These are phyloP conservation scores for Panonychus citri DNA, from an alignment of 1,140 invertebrate genomes.

Conservation along the genomic window DNA sequence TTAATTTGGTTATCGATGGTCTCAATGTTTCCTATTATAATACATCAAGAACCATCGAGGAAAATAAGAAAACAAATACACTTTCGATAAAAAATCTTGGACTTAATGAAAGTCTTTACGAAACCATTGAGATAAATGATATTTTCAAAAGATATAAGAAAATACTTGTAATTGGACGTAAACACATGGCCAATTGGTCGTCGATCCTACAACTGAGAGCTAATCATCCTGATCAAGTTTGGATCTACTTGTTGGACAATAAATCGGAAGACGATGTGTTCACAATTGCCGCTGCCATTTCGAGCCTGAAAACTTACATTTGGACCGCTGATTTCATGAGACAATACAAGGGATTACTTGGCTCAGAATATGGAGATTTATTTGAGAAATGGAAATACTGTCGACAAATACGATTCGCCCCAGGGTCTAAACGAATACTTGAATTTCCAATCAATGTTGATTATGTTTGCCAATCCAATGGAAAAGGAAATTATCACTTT, in stretches of 20 bases:
- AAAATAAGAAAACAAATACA: not conserved
- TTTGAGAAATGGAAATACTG: not conserved
- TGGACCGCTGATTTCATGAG: not conserved
- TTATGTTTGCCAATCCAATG: not conserved
- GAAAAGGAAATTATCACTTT: not conserved
- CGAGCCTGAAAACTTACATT: not conserved
- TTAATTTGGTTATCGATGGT: not conserved
- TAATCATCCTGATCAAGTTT: not conserved
- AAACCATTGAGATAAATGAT: not conserved
- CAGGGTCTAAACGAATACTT: not conserved
- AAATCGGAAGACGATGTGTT: not conserved
- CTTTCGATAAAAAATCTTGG: not conserved
- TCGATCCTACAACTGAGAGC: not conserved
- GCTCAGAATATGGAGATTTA: not conserved
- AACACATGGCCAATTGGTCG: not conserved
- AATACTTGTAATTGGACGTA: not conserved
- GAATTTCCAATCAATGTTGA: not conserved
- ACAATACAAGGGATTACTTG: not conserved
- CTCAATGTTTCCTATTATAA: not conserved
- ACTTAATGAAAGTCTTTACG: not conserved
- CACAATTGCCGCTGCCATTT: not conserved
- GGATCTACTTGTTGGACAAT: not conserved
- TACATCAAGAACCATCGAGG: not conserved
- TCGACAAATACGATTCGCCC: not conserved
- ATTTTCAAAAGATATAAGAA: not conserved